phyloP scores from a whole-genome alignment of 2,888 invertebrate genomes.

The Agrilus biguttatus region DNA sequence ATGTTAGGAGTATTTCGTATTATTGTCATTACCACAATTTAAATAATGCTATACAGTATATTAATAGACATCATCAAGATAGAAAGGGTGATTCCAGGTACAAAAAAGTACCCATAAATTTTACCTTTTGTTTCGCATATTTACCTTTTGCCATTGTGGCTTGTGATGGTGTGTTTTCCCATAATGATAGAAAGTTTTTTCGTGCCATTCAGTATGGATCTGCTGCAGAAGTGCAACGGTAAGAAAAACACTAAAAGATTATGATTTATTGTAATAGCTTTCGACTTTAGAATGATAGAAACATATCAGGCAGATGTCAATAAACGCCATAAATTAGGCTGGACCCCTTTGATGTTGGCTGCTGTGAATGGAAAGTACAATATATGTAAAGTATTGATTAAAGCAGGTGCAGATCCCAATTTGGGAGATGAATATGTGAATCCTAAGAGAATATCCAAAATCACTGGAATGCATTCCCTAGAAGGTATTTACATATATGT shows the following conservation, averaged over 20 bases:
- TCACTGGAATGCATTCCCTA: conserved; percentile 54
- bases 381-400: conserved; percentile 44
- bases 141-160: conserved; percentile 13
- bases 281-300: conserved; percentile 24
- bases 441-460: conserved; percentile 47
- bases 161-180: conserved; percentile 18
- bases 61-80: too few relatives aligned
- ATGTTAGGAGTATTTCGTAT: too few relatives aligned
- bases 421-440: conserved; percentile 61
- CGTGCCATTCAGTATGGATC: conserved; percentile 37
- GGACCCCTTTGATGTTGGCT: conserved; percentile 78
- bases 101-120: too few relatives aligned
- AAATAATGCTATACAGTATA: too few relatives aligned
- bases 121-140: background rate
- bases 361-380: conserved; percentile 59
- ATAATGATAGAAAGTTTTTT: conserved; percentile 34
- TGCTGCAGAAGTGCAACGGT: conserved; percentile 34
- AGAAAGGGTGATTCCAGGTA: too few relatives aligned
- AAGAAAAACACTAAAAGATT: conserved; percentile 9
- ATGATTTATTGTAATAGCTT: background rate
- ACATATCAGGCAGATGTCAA: conserved; percentile 46
- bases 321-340: conserved; percentile 61
- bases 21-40: too few relatives aligned
- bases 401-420: conserved; percentile 70
- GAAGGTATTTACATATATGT: conserved; percentile 39